Base-by-base conservation (phyloP, 2,113 vertebrate species). In the Cyrtonyx montezumae region DNA sequence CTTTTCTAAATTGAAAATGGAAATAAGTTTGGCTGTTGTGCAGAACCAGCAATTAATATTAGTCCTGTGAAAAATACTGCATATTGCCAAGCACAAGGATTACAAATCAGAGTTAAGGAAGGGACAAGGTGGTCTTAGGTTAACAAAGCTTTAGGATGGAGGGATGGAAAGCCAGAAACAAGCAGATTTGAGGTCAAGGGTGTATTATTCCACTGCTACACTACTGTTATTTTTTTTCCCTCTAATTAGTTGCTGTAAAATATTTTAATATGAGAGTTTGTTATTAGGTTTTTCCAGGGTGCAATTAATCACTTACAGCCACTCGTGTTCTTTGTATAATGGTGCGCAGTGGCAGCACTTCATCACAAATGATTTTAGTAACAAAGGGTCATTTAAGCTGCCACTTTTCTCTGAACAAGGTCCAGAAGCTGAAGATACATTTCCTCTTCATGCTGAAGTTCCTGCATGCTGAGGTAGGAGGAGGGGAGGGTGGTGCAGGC, bases 231-330 rank as follows among this genome's bases (percentile, higher is more conserved):
- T n/a, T n/a, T n/a, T n/a, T n/a, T n/a, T n/a, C n/a, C n/a, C n/a
- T n/a, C n/a, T n/a, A n/a, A n/a, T n/a, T n/a, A n/a, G n/a, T n/a
- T 96, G 21, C 69, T 74, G 81, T 94, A 93, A 83, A 91, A 53
- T 93, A 89, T 97, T 96, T 91, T 95, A 96, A 94, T 91, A 89
- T 56, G 56, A 71, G 65, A 91, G 42, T 83, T 83, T 92, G 51
- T 94, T 97, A 96, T 92, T 97, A 95, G 71, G 71, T 96, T 95
- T 65, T 95, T 96, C 14, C 26, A 70, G 88, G 95, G 59, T 95
- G 70, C 96, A 97, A 97, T 97, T 97, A 98, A 97, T 97, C 91
- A 96, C 67, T 96, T 95, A 87, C 69, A 84, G 68, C 82, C 84
- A 43, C 63, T 30, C 81, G 70, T 62, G 53, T 86, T 96, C 88